phyloP scores from a whole-genome alignment of 2,888 invertebrate genomes.

The Hemistola chrysoprasaria region DNA sequence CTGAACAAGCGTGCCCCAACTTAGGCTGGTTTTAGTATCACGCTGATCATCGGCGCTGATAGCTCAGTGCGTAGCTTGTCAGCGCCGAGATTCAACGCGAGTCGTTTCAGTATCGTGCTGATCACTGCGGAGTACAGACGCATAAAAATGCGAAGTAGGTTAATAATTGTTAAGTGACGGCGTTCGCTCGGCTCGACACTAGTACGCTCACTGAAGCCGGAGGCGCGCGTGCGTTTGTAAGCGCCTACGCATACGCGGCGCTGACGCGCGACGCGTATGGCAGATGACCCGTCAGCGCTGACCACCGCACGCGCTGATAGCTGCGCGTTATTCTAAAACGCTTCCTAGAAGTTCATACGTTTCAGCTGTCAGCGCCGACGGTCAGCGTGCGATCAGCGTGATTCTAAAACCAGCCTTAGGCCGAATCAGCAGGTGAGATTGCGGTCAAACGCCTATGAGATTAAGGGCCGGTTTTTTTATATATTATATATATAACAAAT shows the following conservation, averaged over 20 bases:
- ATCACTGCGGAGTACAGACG: slow-evolving; percentile 23
- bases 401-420: slow-evolving; percentile 22
- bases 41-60: slow-evolving; percentile 28
- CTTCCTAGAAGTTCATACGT: slow-evolving; percentile 24
- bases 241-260: slow-evolving; percentile 25
- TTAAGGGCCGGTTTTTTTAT: too few relatives aligned
- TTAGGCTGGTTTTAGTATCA: too few relatives aligned
- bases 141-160: slow-evolving; percentile 28
- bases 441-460: too few relatives aligned
- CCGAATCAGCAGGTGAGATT: too few relatives aligned
- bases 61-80: slow-evolving; percentile 29
- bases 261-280: slow-evolving; percentile 26
- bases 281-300: slow-evolving; percentile 23
- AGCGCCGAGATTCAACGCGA: slow-evolving; percentile 25
- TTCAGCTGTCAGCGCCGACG: slow-evolving; percentile 13
- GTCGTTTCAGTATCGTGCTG: slow-evolving; percentile 27
- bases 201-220: slow-evolving; percentile 29
- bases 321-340: slow-evolving; percentile 25
- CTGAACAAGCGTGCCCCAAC: too few relatives aligned
- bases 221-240: slow-evolving; percentile 24
- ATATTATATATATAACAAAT: too few relatives aligned
- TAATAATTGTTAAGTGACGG: slow-evolving; percentile 32
- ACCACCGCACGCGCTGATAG: slow-evolving; percentile 25
- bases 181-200: slow-evolving; percentile 27
- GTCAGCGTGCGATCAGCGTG: slow-evolving; percentile 2